Base-by-base conservation (phyloP, 2,888 invertebrate species). In the Cremastinae sp. region DNA sequence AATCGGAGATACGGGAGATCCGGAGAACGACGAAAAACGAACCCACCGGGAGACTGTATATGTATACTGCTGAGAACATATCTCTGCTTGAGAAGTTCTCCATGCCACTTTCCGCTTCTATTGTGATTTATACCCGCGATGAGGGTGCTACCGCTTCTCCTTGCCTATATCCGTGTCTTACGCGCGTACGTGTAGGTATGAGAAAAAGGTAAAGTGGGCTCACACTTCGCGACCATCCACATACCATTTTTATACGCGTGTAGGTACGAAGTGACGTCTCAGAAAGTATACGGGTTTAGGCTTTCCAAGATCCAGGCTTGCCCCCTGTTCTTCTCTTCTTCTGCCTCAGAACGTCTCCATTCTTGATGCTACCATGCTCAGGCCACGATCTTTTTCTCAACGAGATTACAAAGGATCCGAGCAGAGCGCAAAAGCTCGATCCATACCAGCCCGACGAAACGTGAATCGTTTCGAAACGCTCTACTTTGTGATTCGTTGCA, bases 91-190 rank as follows among this genome's bases (percentile, higher is more conserved):
- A 86, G 84, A 88, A 88, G 81, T 87, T 88, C 87, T 85, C 83
- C 84, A 84, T 82, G 83, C 85, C 87, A 88, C 87, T 88, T 88
- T 88, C 86, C 85, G 83, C 86, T 85, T 88, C 87, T 87, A 89
- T 88, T 89, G 87, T 88, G 88, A 88, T 88, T 88, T 88, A 88
- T 88, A 87, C 85, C 84, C 84, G 82, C 86, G 85, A 87, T 88
- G 88, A 87, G 87, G 88, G 86, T 83, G 85, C 55, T 64, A 20
- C 65, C 47, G 83, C 83, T 86, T 82, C 81, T 82, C 76, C 78
- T 66, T 28, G 28, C 2, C 28, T 28, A 28, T 28, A n/a, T 16
- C 58, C 76, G 68, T 79, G 79, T 80, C 83, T 82, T 45, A 39
- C 58, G 45, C 66, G 56, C 51, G 35, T 58, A 71, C 45, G 28